Evolutionary conservation across 2,888 invertebrate species (phyloP), one percentile per base, ranked within the genome.

Genomic region (Agriopis marginaria): DNA sequence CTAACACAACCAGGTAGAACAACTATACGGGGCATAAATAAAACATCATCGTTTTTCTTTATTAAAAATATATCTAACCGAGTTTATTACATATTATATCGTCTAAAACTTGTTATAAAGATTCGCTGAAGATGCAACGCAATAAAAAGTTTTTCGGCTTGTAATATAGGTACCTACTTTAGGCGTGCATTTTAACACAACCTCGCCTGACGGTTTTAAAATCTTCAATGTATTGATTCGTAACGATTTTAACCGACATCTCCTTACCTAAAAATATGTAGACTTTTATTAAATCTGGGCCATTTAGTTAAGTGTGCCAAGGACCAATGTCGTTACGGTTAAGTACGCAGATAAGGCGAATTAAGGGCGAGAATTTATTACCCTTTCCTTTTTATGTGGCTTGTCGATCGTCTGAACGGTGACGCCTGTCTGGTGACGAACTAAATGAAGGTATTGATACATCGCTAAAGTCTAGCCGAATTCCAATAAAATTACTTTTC

Each of bases 331-430:
- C 71, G 75, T 73, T 73, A 68, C 68, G 65, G 66, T 64, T 73
- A 75, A 73, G 75, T 72, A 67, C 67, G 40, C 14, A 69, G 77
- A 75, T 77, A 75, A 77, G 74, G 60, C 65, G 72, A 59, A 75
- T 71, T 72, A 75, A 70, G 62, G 71, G 74, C 73, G 72, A 62
- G 56, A 75, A 75, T 77, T 77, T 75, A 77, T 75, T 67, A 61
- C 70, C 71, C 63, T 62, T 69, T 63, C 54, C 58, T 66, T 69
- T 72, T 75, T 73, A 75, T 68, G 68, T 56, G 65, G 59, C 17
- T 58, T 53, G 59, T 63, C 59, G 50, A 59, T 54, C 32, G 70
- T 63, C 70, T 70, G 66, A 59, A 54, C 54, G 11, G 7, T 56
- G 66, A 49, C 66, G 70, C 66, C 59, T 60, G 66, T 69, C 69